Evolutionary conservation across 2,888 invertebrate genomes (phyloP), one percentile per base, ranked within the genome.

Genomic region (Pecten maximus): DNA sequence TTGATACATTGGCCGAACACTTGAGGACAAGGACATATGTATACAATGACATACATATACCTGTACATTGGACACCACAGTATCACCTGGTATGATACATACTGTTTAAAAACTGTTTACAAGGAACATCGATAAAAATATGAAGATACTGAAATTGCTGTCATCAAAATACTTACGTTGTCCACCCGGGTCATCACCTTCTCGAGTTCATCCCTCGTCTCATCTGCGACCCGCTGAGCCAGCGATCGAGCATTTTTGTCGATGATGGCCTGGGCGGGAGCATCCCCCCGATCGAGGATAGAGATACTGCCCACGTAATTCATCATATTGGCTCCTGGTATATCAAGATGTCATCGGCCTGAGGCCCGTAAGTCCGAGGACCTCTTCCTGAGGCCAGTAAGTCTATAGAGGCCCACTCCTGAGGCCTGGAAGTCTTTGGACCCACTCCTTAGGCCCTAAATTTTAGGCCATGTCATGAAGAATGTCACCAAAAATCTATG

Each of bases 141-240:
- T n/a, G n/a, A n/a, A n/a, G n/a, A n/a, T n/a, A n/a, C n/a, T n/a
- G n/a, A n/a, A n/a, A n/a, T n/a, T n/a, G n/a, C n/a, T n/a, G n/a
- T n/a, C n/a, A n/a, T n/a, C n/a, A n/a, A n/a, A 74, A 88, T 19
- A 90, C 93, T 92, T 92, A 94, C 94, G 90, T 93, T 95, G 44
- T 96, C 96, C 23, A 96, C 96, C 86, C 96, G 90, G 40, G 94
- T 93, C 93, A 96, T 94, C 87, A 96, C 96, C 91, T 96, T 96
- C 50, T 95, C 93, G 89, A 96, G 94, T 89, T 96, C 96, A 90
- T 96, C 96, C 90, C 95, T 96, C 2, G 96, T 96, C 90, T 96
- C 96, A 90, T 96, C 96, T 0, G 96, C 95, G 10, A 95, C 93
- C 16, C 96, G 91, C 92, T 96, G 95, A 0, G 96, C 95, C 88